Percentiles rank a stretch among this genome's conserved stretches.
phyloP scores from a whole-genome alignment of 2,797 vertebrate species.

The Anolis apletophallus region DNA sequence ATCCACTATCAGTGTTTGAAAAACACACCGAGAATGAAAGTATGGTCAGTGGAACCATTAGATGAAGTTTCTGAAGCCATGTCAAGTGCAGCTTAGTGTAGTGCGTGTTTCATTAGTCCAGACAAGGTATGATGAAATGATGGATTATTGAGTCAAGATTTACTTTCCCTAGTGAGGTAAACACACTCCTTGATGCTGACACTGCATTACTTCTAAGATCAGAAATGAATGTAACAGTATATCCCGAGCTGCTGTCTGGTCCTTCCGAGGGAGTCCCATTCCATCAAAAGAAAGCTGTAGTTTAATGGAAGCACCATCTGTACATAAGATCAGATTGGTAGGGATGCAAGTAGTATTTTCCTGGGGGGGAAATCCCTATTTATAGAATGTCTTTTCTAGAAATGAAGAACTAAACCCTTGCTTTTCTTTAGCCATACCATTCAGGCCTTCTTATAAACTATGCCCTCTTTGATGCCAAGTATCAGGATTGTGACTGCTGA shows the following conservation, averaged over 20 bases:
- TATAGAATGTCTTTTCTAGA: not conserved
- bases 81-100: not conserved
- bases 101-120: not conserved
- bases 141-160: not conserved
- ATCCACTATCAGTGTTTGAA: not conserved
- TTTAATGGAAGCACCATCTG: fast-evolving
- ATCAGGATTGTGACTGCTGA: slow-evolving; percentile 97
- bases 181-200: not conserved
- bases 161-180: not conserved
- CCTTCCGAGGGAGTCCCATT: not conserved
- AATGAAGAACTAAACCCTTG: not conserved
- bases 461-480: slow-evolving; percentile 91
- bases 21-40: not conserved
- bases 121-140: not conserved
- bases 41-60: not conserved
- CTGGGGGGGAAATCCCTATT: not conserved
- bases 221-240: too few species aligned
- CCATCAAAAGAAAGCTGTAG: not conserved
- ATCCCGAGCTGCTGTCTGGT: not conserved
- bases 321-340: not conserved
- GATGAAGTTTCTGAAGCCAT: not conserved
- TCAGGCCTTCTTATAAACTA: slow-evolving; percentile 72
- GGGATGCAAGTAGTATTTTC: not conserved
- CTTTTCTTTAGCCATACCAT: not conserved
- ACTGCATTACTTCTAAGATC: not conserved